These are phyloP conservation scores for Stenodera caucasica DNA, from an alignment of 2,888 invertebrate genomes.

Conservation along the genomic window DNA sequence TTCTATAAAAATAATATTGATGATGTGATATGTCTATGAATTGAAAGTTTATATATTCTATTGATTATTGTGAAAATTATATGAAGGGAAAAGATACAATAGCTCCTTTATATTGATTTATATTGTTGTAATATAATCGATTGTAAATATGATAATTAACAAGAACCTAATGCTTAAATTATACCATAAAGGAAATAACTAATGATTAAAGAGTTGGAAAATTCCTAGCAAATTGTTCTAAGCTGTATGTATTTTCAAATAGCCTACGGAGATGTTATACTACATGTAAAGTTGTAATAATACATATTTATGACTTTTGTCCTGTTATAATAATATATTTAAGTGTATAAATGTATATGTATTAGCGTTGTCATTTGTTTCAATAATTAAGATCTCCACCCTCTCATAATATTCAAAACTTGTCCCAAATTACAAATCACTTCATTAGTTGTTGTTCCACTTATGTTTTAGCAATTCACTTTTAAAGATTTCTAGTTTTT, in stretches of 20 bases:
- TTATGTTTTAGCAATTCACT: too few relatives aligned
- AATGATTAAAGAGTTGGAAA: constrained; percentile 16
- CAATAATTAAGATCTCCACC: too few relatives aligned
- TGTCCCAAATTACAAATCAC: too few relatives aligned
- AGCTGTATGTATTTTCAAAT: neutral
- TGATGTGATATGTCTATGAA: too few relatives aligned
- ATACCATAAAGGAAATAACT: constrained; percentile 16
- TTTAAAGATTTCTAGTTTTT: neutral
- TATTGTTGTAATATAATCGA: neutral
- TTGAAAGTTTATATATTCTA: too few relatives aligned
- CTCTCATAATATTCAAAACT: too few relatives aligned
- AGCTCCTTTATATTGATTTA: neutral
- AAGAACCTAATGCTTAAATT: constrained; percentile 10
- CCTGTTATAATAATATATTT: too few relatives aligned
- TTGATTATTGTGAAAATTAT: neutral
- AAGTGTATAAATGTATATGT: too few relatives aligned
- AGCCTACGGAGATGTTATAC: neutral
- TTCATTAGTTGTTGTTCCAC: too few relatives aligned
- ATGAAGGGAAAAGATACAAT: neutral
- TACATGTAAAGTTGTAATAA: neutral
- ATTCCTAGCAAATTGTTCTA: neutral
- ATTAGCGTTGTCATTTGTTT: too few relatives aligned
- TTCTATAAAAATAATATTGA: too few relatives aligned
- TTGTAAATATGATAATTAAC: constrained; percentile 26
- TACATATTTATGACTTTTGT: neutral